Evolutionary conservation across 1,140 invertebrate genomes (phyloP), one percentile per base, ranked within the genome.

Genomic region (Kradibia gibbosae): DNA sequence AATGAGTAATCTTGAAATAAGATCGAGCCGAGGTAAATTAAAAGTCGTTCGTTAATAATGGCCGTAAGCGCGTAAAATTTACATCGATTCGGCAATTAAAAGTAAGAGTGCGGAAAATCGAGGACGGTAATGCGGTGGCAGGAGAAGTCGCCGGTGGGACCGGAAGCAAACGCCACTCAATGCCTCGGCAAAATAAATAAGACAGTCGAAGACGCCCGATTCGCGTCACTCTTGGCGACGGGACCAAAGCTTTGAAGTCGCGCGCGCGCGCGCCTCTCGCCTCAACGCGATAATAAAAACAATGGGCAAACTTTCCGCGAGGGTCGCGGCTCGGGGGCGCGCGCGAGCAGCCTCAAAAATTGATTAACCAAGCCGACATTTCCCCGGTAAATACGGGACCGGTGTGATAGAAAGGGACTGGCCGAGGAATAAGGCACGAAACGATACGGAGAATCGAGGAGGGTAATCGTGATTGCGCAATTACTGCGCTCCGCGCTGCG

Each of bases 391-490:
- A 74, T 31, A 75, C 42, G 75, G 1, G 48, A 17, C 50, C 22
- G 28, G 13, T 5, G 13, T 5, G 57, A n/a, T 31, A 50, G 45
- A 1, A 36, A 17, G 39, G 8, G 45, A 48, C 17, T 62, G 53
- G 28, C 0, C 0, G 60, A 57, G 17, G 25, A 65, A 53, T 55
- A 80, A 34, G 2, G 1, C 11, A n/a, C n/a, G 25, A 17, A 11
- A n/a, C 25, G 34, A 39, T 15, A 20, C 1, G 17, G 20, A 67
- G 31, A n/a, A 45, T 15, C 5, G n/a, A 65, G 39, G n/a, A 73
- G 45, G 7, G 48, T 67, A 75, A 75, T 81, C 57, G 72, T 60
- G 57, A 81, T 81, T 81, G 79, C 60, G 55, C 72, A 81, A 81
- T 81, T 81, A 81, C 60, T 3, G 53, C 25, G 55, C 36, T 10